Conservation (phyloP, 2,113 vertebrate species). For the Anolis carolinensis region DNA sequence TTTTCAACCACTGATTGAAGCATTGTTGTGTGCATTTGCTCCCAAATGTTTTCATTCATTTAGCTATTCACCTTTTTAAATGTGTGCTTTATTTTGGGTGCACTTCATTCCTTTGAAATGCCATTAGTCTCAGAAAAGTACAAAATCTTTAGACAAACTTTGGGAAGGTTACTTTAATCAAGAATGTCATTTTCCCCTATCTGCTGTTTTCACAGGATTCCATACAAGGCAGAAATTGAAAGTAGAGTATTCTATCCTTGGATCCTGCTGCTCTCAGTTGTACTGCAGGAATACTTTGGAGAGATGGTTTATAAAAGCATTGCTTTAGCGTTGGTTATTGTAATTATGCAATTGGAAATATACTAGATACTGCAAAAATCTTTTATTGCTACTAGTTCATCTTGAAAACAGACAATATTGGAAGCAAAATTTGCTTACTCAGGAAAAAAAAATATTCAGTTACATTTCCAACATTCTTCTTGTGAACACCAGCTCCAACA, state of each 20-base stretch:
- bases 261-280: background rate
- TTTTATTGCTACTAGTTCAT: conserved; percentile 48
- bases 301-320: accelerated
- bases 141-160: no score
- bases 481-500: conserved; percentile 6
- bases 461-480: background rate
- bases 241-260: background rate
- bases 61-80: background rate
- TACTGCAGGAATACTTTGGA: background rate
- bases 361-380: conserved; percentile 38
- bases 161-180: no score
- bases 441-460: background rate
- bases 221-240: accelerated
- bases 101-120: no score
- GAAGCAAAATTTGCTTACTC: conserved; percentile 24
- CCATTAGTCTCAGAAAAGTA: no score
- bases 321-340: conserved; percentile 32
- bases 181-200: no score
- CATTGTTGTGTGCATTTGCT: no score
- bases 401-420: background rate
- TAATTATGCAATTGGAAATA: conserved; percentile 53
- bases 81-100: background rate
- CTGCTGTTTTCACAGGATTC: background rate
- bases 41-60: background rate
- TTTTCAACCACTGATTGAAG: no score